Evolutionary conservation across 2,113 vertebrate genomes (phyloP).

Genomic region (Reinhardtius hippoglossoides): DNA sequence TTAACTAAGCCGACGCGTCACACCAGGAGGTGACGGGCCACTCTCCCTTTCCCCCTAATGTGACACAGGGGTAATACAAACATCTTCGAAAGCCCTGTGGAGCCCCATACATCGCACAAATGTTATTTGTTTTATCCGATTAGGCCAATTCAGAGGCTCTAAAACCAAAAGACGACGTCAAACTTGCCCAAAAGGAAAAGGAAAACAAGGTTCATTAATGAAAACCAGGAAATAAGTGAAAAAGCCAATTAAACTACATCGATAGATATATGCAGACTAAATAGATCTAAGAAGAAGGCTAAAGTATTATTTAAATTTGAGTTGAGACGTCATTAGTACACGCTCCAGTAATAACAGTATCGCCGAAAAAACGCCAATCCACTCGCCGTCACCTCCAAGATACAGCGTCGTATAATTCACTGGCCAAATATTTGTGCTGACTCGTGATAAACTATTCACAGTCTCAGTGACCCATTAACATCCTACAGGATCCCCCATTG

Average conservation of each 20-base stretch:
- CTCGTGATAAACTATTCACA: constrained; percentile 83
- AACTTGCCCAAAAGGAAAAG: not conserved
- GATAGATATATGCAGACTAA: not conserved
- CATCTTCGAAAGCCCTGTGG: constrained; percentile 40
- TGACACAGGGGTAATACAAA: constrained; percentile 44
- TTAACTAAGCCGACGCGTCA: constrained; percentile 61
- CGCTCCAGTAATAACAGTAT: not conserved
- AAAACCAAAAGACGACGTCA: not conserved
- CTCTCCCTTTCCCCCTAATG: constrained; percentile 67
- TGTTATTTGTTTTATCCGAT: constrained; percentile 46
- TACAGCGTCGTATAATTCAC: constrained; percentile 60
- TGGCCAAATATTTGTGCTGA: constrained; percentile 85
- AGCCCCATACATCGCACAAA: constrained; percentile 9
- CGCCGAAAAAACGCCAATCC: not conserved
- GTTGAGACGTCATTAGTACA: not conserved
- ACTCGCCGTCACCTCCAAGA: constrained; percentile 25
- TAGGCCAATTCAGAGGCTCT: not conserved
- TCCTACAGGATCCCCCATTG: constrained; percentile 79
- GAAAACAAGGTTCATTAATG: not conserved
- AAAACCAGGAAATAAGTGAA: not conserved
- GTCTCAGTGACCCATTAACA: constrained; percentile 83
- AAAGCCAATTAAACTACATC: not conserved
- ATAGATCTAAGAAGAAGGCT: not conserved
- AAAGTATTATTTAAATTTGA: not conserved
- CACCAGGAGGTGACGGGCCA: constrained; percentile 56